Percentiles rank a stretch among this genome's conserved stretches.
phyloP scores from a whole-genome alignment of 2,113 vertebrate genomes.

The Chitala chitala region DNA sequence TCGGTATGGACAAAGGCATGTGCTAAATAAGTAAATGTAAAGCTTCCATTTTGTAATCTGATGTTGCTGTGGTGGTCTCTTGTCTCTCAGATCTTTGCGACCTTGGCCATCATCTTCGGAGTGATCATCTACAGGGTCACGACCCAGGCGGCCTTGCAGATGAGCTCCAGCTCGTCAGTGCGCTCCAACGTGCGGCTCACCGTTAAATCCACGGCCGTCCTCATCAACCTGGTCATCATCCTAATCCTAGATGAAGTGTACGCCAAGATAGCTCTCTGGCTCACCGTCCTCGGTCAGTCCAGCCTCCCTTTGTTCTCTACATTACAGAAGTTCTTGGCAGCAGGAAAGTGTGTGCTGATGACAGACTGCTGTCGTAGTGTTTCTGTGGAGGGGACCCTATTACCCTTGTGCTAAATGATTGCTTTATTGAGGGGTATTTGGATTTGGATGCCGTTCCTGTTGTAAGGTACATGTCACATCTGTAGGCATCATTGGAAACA shows the following conservation, averaged over 20 bases:
- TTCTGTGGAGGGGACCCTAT: too few species aligned
- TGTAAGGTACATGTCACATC: too few species aligned
- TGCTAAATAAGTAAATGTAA: too few species aligned
- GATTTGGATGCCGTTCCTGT: too few species aligned
- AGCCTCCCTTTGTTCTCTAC: neutral
- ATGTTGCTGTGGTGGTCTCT: neutral
- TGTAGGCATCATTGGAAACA: too few species aligned
- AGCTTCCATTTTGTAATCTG: neutral
- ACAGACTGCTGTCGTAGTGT: too few species aligned
- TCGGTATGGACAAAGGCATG: too few species aligned
- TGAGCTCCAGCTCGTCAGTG: slow-evolving; percentile 71
- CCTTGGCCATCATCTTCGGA: slow-evolving; percentile 84
- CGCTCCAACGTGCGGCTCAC: slow-evolving; percentile 82
- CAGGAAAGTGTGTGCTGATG: too few species aligned
- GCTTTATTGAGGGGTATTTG: too few species aligned
- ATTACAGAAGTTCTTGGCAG: neutral
- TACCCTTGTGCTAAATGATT: too few species aligned
- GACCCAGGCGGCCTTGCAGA: slow-evolving; percentile 80
- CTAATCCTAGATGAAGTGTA: slow-evolving; percentile 95
- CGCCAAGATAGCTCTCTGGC: slow-evolving; percentile 78
- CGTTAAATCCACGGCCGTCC: slow-evolving; percentile 85
- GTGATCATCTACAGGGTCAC: slow-evolving; percentile 94
- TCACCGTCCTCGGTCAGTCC: slow-evolving; percentile 77
- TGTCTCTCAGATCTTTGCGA: slow-evolving; percentile 70
- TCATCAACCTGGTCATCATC: slow-evolving; percentile 93